Percentiles rank a stretch among this genome's conserved stretches.
Conservation (phyloP, 2,797 vertebrate genomes). For the Anableps anableps region DNA sequence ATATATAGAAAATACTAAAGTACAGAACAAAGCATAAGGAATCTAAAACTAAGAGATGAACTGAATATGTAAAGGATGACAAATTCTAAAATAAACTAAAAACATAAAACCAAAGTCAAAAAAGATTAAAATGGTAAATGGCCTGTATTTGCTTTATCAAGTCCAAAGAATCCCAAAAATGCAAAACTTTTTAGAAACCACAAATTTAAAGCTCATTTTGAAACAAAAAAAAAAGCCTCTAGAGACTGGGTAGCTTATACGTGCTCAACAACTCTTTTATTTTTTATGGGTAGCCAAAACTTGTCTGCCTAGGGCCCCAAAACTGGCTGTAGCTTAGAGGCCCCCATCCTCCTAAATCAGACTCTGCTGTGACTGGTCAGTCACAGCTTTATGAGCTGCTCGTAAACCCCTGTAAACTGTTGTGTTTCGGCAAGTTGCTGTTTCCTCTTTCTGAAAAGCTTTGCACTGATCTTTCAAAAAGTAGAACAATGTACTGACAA, state of each 20-base stretch:
- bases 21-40: background rate
- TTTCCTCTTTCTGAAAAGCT: background rate
- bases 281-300: background rate
- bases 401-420: background rate
- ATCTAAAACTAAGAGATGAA: background rate
- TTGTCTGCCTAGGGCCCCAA: background rate
- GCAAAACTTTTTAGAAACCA: background rate
- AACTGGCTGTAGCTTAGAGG: background rate
- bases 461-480: constrained; percentile 11
- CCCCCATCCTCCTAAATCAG: background rate
- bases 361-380: background rate
- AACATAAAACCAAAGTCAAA: too few species aligned
- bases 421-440: background rate
- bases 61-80: background rate
- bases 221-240: background rate
- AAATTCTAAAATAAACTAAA: too few species aligned
- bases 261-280: background rate
- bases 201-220: background rate
- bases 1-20: background rate
- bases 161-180: too few species aligned
- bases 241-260: background rate
- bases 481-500: background rate
- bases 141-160: too few species aligned
- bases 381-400: background rate
- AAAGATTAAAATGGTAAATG: too few species aligned